phyloP scores from a whole-genome alignment of 2,113 vertebrate genomes.

The Vidua chalybeata region DNA sequence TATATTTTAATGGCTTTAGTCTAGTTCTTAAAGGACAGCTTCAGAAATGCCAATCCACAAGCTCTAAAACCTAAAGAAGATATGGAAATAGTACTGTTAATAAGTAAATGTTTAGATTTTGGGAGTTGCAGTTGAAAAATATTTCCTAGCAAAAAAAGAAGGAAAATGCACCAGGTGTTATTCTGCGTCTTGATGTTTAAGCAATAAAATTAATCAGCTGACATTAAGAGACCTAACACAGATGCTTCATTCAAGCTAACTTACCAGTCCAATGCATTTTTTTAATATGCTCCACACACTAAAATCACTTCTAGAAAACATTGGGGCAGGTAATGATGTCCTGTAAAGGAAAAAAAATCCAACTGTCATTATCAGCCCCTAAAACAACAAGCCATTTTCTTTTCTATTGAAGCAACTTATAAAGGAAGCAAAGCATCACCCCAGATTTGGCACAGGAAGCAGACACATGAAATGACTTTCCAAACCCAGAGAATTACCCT shows the following conservation, averaged over 20 bases:
- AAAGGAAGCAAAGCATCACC: background rate
- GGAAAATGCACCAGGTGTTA: background rate
- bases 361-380: background rate
- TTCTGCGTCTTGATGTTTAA: background rate
- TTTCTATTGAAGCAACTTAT: background rate
- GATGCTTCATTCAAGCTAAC: background rate
- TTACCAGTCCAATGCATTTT: conserved; percentile 97
- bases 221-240: background rate
- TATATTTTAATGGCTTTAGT: background rate
- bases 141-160: background rate
- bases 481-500: background rate
- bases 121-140: background rate
- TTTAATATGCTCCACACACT: conserved; percentile 95
- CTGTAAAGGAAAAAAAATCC: conserved; percentile 65
- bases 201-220: background rate
- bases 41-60: background rate
- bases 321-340: conserved; percentile 87
- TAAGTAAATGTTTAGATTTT: background rate
- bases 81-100: background rate
- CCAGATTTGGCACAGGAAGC: background rate
- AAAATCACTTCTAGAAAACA: conserved; percentile 92
- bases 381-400: background rate
- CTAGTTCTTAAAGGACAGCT: background rate
- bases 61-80: background rate
- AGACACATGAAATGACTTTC: background rate